Evolutionary conservation across 2,797 vertebrate genomes (phyloP).

Genomic region (Manis crassicaudata): DNA sequence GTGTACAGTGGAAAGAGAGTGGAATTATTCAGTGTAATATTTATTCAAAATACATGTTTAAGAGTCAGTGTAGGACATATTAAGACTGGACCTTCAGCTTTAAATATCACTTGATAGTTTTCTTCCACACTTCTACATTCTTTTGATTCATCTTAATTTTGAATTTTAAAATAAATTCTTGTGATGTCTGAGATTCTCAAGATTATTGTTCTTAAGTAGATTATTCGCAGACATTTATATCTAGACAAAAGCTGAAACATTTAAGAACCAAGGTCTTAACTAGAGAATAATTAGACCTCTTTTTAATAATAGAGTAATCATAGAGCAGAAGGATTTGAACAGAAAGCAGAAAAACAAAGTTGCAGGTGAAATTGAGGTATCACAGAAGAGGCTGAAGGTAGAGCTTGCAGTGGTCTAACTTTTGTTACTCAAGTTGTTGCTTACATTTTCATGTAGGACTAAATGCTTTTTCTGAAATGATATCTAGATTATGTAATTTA

Average conservation of each 20-base stretch:
- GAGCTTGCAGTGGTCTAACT: neutral
- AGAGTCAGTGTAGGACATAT: neutral
- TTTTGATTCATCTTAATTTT: constrained; percentile 60
- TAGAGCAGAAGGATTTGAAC: neutral
- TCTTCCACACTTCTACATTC: neutral
- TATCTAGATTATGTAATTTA: neutral
- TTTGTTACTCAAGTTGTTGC: neutral
- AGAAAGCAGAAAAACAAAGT: neutral
- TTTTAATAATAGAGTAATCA: neutral
- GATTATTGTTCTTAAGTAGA: constrained; percentile 27
- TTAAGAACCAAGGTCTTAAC: neutral
- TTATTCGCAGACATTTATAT: constrained; percentile 22
- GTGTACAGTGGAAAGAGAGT: neutral
- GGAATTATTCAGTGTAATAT: neutral
- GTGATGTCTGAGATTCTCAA: neutral
- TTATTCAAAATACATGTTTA: constrained; percentile 42
- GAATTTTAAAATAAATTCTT: constrained; percentile 54
- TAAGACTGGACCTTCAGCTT: neutral
- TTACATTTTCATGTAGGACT: neutral
- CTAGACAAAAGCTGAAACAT: neutral
- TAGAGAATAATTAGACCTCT: neutral
- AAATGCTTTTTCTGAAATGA: neutral
- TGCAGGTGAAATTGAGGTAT: neutral
- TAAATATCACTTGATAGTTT: constrained; percentile 17
- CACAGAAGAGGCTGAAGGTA: neutral